phyloP scores from a whole-genome alignment of 2,113 vertebrate genomes.

The Zapus hudsonius region DNA sequence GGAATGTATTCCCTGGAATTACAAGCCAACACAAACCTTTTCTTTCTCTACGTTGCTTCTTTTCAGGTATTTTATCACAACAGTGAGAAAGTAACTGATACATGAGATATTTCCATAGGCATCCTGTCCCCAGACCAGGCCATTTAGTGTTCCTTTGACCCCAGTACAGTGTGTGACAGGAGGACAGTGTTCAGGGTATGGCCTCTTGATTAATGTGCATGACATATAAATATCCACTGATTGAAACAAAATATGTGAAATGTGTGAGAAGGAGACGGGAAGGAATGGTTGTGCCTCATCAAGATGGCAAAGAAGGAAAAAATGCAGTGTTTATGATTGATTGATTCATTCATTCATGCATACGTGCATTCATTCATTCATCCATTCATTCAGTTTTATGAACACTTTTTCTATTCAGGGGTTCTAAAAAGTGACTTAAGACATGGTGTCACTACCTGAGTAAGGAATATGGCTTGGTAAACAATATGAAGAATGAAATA shows the following conservation, averaged over 20 bases:
- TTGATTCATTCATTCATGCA: background rate
- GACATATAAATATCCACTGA: background rate
- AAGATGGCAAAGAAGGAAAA: background rate
- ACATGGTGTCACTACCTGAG: background rate
- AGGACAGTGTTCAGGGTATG: background rate
- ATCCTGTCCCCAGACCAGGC: background rate
- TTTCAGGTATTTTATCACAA: no score
- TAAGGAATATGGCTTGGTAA: background rate
- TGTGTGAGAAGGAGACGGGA: background rate
- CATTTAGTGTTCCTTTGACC: background rate
- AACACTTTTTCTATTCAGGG: background rate
- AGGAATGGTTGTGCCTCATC: background rate
- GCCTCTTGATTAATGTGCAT: no score
- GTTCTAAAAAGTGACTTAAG: background rate
- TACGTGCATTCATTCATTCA: background rate
- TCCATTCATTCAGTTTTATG: background rate
- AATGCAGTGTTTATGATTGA: background rate
- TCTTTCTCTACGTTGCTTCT: no score
- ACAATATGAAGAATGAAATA: background rate
- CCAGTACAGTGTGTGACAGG: accelerated
- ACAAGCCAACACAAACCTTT: no score
- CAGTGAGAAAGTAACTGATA: no score
- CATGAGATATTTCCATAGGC: background rate
- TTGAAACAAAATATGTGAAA: background rate
- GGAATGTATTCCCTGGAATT: no score